A percentile compares a stretch with the other conserved stretches of the same genome.
Evolutionary conservation across 1,140 invertebrate genomes (phyloP).

Genomic region (Drosophila rhopaloa): DNA sequence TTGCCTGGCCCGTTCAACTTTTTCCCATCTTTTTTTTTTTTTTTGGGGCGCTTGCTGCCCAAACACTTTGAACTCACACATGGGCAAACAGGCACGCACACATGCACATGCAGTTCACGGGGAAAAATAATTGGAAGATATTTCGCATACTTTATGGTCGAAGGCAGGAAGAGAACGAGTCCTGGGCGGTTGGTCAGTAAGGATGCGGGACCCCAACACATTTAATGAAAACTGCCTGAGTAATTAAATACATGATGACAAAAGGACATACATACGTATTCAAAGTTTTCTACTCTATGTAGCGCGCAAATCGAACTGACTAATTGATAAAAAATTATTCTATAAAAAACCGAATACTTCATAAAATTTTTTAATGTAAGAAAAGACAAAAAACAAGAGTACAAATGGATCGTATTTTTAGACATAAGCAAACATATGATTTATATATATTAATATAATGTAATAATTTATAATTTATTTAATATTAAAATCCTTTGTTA

Average conservation of each 20-base stretch:
- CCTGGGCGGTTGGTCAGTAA: constrained; percentile 9
- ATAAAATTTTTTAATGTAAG: neutral
- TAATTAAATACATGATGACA: constrained; percentile 82
- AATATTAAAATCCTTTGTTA: too few relatives aligned
- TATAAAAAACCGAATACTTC: neutral
- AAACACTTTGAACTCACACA: constrained; percentile 76
- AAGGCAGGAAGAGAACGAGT: constrained; percentile 9
- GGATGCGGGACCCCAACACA: constrained; percentile 51
- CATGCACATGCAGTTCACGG: constrained; percentile 35
- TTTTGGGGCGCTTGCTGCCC: constrained; percentile 12
- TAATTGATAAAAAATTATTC: neutral
- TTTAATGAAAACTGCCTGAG: constrained; percentile 79
- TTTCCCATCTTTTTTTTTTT: neutral
- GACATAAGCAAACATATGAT: too few relatives aligned
- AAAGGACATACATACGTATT: constrained; percentile 32
- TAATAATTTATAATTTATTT: too few relatives aligned
- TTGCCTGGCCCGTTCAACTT: constrained; percentile 7
- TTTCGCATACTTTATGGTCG: constrained; percentile 71
- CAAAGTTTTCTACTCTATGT: neutral
- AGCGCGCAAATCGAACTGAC: neutral
- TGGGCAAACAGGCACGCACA: constrained; percentile 13
- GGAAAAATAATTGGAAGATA: constrained; percentile 79
- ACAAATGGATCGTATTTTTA: too few relatives aligned
- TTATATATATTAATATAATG: too few relatives aligned
- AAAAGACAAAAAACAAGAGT: too few relatives aligned